Conservation (phyloP, 2,113 vertebrate genomes). For the Benitochromis conjunctus region DNA sequence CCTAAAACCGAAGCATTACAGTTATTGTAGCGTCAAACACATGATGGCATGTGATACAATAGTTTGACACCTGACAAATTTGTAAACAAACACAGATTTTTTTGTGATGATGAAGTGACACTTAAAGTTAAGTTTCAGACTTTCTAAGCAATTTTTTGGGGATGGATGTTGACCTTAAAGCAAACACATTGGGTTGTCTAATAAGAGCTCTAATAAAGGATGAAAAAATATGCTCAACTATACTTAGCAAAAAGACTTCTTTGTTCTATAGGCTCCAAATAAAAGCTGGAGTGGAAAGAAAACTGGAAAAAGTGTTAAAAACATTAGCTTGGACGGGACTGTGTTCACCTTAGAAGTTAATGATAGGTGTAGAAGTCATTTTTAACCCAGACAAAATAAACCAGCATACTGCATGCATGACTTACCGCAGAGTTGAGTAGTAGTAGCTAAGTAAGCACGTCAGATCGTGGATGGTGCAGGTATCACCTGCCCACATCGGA, state of each 20-base stretch:
- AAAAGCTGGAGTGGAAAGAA: neutral
- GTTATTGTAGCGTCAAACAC: neutral
- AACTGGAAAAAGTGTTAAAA: neutral
- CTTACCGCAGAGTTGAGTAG: constrained; percentile 76
- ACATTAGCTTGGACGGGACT: neutral
- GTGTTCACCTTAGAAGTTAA: neutral
- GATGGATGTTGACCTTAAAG: neutral
- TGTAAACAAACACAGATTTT: neutral
- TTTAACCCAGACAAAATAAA: neutral
- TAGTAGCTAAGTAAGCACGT: constrained; percentile 76
- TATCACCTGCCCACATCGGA: constrained; percentile 69
- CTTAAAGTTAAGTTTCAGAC: neutral
- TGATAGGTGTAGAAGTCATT: neutral
- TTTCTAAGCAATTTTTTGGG: neutral
- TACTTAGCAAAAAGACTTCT: neutral
- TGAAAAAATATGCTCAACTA: neutral
- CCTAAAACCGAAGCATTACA: constrained; percentile 56
- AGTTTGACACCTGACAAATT: neutral
- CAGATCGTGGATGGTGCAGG: constrained; percentile 62
- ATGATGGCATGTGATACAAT: neutral
- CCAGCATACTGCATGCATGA: neutral
- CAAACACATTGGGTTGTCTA: neutral
- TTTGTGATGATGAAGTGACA: neutral
- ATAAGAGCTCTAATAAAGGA: neutral
- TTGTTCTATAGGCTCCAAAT: neutral